phyloP scores from a whole-genome alignment of 2,113 vertebrate genomes.

The Corvus hawaiiensis region DNA sequence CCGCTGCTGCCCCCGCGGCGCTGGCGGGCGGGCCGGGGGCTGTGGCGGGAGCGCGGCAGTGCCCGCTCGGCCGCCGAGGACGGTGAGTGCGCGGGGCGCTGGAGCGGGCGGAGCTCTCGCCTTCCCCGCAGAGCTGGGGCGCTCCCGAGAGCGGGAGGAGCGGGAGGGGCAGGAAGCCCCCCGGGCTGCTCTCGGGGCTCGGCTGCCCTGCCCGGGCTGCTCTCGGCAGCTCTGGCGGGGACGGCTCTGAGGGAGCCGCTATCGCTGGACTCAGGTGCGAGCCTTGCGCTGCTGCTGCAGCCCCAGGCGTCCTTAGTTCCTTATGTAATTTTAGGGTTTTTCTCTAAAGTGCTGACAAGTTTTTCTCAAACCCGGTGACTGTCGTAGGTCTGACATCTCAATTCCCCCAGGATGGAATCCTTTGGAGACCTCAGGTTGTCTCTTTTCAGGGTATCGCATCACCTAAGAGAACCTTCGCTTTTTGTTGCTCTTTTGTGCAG shows the following conservation, averaged over 20 bases:
- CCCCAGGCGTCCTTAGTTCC: too few species aligned
- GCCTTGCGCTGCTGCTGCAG: neutral
- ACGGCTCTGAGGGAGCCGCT: neutral
- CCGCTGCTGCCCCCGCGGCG: neutral
- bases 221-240: neutral
- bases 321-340: neutral
- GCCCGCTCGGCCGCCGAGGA: neutral
- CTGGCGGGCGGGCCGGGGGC: neutral
- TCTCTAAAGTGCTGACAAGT: neutral
- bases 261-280: neutral
- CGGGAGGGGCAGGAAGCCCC: neutral
- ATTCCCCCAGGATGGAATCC: fast-evolving
- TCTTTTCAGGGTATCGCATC: fast-evolving
- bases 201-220: neutral
- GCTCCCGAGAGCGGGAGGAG: neutral
- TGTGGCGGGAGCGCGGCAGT: neutral
- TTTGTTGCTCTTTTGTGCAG: neutral
- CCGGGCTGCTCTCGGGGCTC: neutral
- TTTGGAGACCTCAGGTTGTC: neutral
- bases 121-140: neutral
- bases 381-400: neutral
- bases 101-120: neutral
- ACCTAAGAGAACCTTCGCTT: neutral
- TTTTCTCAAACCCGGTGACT: fast-evolving
- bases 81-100: neutral